phyloP scores from a whole-genome alignment of 2,888 invertebrate genomes.

The Lycocerus yunnanus region DNA sequence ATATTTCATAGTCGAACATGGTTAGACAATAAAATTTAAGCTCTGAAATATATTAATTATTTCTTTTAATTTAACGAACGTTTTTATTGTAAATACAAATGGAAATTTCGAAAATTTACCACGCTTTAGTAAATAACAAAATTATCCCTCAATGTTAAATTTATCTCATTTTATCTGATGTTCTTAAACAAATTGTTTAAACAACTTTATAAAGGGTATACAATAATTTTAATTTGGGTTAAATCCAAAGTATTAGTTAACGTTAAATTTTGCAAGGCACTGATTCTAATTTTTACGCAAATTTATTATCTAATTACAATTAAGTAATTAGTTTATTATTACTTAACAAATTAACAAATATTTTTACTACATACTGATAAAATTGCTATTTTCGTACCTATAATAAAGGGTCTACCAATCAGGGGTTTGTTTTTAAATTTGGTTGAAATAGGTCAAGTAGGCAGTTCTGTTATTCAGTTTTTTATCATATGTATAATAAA shows the following conservation, averaged over 20 bases:
- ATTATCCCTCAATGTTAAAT: background rate
- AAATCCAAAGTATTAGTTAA: background rate
- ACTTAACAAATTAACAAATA: background rate
- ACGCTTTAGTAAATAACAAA: background rate
- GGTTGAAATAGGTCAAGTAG: no score
- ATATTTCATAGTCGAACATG: no score
- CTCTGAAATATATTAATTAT: no score
- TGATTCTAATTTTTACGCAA: background rate
- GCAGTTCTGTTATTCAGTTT: no score
- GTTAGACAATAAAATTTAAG: no score
- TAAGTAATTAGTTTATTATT: background rate
- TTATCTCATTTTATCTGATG: background rate
- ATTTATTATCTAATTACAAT: background rate
- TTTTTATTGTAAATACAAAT: no score
- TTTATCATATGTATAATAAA: no score
- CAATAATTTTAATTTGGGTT: background rate
- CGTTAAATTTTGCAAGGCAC: background rate
- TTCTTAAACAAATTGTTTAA: background rate
- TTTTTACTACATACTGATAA: background rate
- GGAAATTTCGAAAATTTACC: no score
- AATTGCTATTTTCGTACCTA: background rate
- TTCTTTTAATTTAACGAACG: no score
- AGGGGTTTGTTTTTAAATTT: no score
- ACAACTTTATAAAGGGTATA: no score
- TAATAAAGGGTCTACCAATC: no score